These are phyloP conservation scores for Pharmacophagus antenor DNA, from an alignment of 2,888 invertebrate genomes.

Conservation along the genomic window DNA sequence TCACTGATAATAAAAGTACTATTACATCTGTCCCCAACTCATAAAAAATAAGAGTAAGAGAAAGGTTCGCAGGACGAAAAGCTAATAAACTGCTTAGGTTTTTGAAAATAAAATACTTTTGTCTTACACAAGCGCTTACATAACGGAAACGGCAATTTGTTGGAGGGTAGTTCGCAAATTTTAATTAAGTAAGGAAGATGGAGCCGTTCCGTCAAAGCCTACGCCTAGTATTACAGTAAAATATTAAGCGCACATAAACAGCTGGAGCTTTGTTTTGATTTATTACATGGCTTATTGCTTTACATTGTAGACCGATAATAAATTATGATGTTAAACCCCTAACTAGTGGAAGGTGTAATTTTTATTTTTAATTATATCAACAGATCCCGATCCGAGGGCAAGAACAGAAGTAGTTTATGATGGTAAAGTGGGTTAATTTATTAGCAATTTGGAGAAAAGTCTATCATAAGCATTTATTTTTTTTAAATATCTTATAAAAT, in stretches of 20 bases:
- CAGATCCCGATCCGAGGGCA: not conserved
- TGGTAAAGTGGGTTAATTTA: too few relatives aligned
- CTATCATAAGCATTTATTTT: too few relatives aligned
- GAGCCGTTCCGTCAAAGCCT: constrained; percentile 38
- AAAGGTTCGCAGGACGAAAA: too few relatives aligned
- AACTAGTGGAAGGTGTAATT: not conserved
- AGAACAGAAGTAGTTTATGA: too few relatives aligned
- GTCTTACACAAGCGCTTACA: not conserved
- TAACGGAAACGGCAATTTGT: constrained; percentile 43
- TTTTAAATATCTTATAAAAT: too few relatives aligned
- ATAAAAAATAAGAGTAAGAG: too few relatives aligned
- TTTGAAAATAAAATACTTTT: not conserved
- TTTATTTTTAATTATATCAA: not conserved
- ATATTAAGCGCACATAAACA: constrained; percentile 11
- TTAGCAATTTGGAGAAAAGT: too few relatives aligned
- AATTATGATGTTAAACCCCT: not conserved
- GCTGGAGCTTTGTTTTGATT: constrained; percentile 22
- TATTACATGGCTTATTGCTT: constrained; percentile 8
- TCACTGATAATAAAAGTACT: too few relatives aligned
- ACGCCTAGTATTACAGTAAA: constrained; percentile 37
- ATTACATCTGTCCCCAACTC: too few relatives aligned
- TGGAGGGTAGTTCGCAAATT: constrained; percentile 44
- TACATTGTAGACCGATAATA: not conserved
- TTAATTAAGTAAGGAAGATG: constrained; percentile 51
- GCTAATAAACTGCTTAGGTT: too few relatives aligned